Percentiles rank a stretch among this genome's conserved stretches.
Conservation (phyloP, 2,888 invertebrate species). For the Osmoderma eremita region DNA sequence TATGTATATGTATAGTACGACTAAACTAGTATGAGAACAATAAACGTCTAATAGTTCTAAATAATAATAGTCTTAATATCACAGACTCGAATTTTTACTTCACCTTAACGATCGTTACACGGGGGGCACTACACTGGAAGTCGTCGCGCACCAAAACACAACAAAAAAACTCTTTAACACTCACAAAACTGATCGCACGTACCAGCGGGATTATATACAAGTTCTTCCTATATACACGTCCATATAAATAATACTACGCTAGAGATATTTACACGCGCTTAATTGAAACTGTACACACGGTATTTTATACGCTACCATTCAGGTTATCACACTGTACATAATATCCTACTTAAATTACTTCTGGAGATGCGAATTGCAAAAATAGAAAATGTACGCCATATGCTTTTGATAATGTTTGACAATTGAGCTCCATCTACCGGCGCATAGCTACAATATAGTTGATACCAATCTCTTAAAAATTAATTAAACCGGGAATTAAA, state of each 20-base stretch:
- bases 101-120: too few species aligned
- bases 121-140: not conserved
- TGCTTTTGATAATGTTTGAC: slow-evolving; percentile 47
- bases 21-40: too few species aligned
- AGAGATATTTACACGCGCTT: slow-evolving; percentile 28
- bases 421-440: slow-evolving; percentile 43
- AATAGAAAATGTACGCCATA: slow-evolving; percentile 54
- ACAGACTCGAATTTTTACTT: slow-evolving; percentile 61
- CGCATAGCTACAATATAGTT: slow-evolving; percentile 19
- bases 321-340: slow-evolving; percentile 47
- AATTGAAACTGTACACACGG: slow-evolving; percentile 44
- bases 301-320: slow-evolving; percentile 44
- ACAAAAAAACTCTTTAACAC: slow-evolving; percentile 65
- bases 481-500: too few species aligned
- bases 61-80: slow-evolving; percentile 65
- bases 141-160: slow-evolving; percentile 65
- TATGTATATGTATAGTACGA: too few species aligned
- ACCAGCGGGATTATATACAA: slow-evolving; percentile 41
- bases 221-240: too few species aligned
- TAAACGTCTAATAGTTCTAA: too few species aligned
- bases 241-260: slow-evolving; percentile 45
- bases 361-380: slow-evolving; percentile 50
- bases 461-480: not conserved
- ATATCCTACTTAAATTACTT: slow-evolving; percentile 48
- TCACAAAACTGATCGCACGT: too few species aligned